Percentiles rank a stretch among this genome's conserved stretches.
Conservation (phyloP, 92 coral and sea anemone genomes). For the Bergia puertoricense region DNA sequence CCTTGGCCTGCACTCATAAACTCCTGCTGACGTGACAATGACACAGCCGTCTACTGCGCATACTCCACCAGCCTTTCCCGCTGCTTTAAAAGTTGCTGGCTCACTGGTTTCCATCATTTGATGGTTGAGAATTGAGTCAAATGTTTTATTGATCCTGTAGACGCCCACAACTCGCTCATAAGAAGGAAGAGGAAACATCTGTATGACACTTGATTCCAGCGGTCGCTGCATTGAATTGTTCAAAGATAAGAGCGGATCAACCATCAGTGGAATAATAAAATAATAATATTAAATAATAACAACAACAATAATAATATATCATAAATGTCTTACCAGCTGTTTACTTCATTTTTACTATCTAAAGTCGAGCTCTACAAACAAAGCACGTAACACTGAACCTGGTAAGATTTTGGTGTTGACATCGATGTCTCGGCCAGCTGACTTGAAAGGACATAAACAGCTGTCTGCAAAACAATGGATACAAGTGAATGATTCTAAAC, state of each 20-base stretch:
- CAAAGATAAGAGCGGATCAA: not conserved
- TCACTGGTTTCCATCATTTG: slow-evolving; percentile 27
- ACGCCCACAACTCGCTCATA: slow-evolving; percentile 82
- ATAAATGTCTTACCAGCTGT: not conserved
- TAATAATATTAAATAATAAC: no score
- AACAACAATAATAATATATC: no score
- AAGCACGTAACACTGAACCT: slow-evolving; percentile 44
- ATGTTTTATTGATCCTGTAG: slow-evolving; percentile 66
- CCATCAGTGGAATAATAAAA: not conserved
- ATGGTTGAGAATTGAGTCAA: slow-evolving; percentile 48
- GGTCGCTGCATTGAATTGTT: slow-evolving; percentile 41
- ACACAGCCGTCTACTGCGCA: slow-evolving; percentile 85
- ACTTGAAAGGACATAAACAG: slow-evolving; percentile 80
- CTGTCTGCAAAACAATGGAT: slow-evolving; percentile 58
- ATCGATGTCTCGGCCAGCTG: slow-evolving; percentile 93
- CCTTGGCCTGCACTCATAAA: slow-evolving; percentile 91
- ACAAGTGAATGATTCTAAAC: not conserved
- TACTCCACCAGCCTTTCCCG: slow-evolving; percentile 35
- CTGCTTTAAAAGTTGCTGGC: slow-evolving; percentile 26
- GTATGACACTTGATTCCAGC: slow-evolving; percentile 85
- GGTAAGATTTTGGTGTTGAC: slow-evolving; percentile 59
- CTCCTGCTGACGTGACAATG: slow-evolving; percentile 82
- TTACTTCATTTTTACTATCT: not conserved
- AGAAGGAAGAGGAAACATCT: slow-evolving; percentile 76
- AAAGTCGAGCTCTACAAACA: not conserved